phyloP scores from a whole-genome alignment of 2,113 vertebrate species.

The Pelodiscus sinensis region DNA sequence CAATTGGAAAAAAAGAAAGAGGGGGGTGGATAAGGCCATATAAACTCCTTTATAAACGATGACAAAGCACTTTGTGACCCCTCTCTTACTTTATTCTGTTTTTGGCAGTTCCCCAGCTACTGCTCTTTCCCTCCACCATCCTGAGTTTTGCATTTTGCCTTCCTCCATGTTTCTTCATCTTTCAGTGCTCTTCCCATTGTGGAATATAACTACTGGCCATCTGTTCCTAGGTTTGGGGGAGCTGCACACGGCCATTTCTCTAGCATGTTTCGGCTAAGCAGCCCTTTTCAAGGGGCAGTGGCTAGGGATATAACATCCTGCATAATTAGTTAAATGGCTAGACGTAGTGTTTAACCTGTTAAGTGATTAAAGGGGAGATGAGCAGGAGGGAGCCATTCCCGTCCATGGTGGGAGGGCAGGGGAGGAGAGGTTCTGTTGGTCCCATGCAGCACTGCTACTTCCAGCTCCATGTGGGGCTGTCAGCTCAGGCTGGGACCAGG shows the following conservation, averaged over 20 bases:
- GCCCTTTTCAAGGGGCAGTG: background rate
- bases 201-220: background rate
- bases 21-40: conserved; percentile 35
- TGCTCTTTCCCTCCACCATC: background rate
- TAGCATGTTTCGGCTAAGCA: background rate
- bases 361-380: too few relatives aligned
- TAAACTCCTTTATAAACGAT: conserved; percentile 58
- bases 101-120: conserved; percentile 17
- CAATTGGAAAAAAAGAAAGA: conserved; percentile 3
- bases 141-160: background rate
- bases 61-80: conserved; percentile 12
- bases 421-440: too few relatives aligned
- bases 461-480: too few relatives aligned
- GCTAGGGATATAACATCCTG: too few relatives aligned
- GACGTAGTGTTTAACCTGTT: too few relatives aligned
- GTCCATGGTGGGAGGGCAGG: too few relatives aligned
- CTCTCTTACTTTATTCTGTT: background rate
- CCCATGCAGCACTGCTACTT: too few relatives aligned
- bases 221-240: background rate
- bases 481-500: too few relatives aligned
- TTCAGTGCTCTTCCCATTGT: background rate
- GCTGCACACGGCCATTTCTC: background rate
- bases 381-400: too few relatives aligned
- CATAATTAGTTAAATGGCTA: too few relatives aligned
- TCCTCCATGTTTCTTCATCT: background rate